Percentiles rank a stretch among this genome's conserved stretches.
Conservation (phyloP, 2,113 vertebrate species). For the Procapra przewalskii region DNA sequence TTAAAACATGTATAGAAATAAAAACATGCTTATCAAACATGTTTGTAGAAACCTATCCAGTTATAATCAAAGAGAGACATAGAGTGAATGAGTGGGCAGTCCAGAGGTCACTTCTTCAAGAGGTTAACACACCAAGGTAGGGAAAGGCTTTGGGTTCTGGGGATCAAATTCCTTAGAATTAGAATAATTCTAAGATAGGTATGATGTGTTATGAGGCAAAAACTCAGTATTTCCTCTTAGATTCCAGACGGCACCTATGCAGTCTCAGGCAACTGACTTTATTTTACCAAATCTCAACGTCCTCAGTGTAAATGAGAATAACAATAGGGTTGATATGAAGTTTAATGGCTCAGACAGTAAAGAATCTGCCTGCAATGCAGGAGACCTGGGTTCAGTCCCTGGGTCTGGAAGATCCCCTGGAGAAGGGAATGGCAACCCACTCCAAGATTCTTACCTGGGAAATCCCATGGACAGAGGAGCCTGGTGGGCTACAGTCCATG, state of each 20-base stretch:
- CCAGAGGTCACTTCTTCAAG: neutral
- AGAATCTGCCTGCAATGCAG: neutral
- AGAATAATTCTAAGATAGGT: neutral
- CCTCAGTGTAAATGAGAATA: neutral
- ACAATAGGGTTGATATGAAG: neutral
- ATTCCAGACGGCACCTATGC: neutral
- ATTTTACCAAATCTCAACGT: neutral
- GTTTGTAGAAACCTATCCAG: neutral
- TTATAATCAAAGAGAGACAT: neutral
- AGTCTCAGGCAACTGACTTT: neutral
- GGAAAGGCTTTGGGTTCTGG: neutral
- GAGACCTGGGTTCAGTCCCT: neutral
- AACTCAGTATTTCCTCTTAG: neutral
- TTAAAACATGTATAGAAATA: neutral
- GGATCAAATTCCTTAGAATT: neutral
- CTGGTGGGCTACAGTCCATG: neutral
- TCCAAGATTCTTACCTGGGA: neutral
- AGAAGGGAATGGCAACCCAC: neutral
- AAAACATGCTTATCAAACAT: neutral
- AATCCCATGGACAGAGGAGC: neutral
- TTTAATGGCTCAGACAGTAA: neutral
- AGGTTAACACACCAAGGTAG: neutral
- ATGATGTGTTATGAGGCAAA: neutral
- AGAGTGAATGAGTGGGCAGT: neutral
- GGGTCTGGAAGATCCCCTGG: neutral